Evolutionary conservation across 2,113 vertebrate species (phyloP).

Genomic region (Zootoca vivipara): DNA sequence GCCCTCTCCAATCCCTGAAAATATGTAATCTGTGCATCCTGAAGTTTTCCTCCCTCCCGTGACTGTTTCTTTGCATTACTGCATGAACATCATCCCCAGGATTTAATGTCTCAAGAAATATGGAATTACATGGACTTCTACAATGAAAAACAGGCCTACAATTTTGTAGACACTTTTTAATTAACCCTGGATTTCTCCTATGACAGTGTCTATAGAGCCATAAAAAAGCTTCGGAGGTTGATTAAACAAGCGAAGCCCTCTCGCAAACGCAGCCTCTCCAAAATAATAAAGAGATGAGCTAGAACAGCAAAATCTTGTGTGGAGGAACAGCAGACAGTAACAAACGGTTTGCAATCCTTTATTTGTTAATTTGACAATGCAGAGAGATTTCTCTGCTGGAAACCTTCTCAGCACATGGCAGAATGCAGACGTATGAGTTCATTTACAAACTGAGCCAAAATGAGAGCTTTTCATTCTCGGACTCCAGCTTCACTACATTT

Average conservation of each 20-base stretch:
- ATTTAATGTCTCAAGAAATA: background rate
- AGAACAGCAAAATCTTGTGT: conserved; percentile 7
- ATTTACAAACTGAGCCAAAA: background rate
- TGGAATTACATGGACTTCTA: background rate
- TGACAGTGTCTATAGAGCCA: background rate
- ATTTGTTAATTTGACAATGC: conserved; percentile 32
- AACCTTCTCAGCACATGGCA: background rate
- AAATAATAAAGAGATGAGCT: conserved; percentile 26
- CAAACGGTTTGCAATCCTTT: background rate
- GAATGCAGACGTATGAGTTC: background rate
- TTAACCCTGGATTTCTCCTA: conserved; percentile 20
- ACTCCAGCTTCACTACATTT: background rate
- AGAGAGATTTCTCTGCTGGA: background rate
- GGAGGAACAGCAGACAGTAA: background rate
- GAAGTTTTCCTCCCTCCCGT: background rate
- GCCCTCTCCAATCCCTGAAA: background rate
- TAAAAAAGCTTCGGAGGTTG: conserved; percentile 28
- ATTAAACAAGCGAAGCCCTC: conserved; percentile 1
- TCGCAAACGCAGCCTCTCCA: background rate
- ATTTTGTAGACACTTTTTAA: conserved; percentile 21
- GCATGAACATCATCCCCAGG: rapidly evolving
- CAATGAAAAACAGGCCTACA: background rate
- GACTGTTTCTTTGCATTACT: background rate
- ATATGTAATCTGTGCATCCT: background rate
- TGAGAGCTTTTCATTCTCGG: background rate